These are phyloP conservation scores for Abramis brama DNA, from an alignment of 2,113 vertebrate genomes.

Conservation along the genomic window DNA sequence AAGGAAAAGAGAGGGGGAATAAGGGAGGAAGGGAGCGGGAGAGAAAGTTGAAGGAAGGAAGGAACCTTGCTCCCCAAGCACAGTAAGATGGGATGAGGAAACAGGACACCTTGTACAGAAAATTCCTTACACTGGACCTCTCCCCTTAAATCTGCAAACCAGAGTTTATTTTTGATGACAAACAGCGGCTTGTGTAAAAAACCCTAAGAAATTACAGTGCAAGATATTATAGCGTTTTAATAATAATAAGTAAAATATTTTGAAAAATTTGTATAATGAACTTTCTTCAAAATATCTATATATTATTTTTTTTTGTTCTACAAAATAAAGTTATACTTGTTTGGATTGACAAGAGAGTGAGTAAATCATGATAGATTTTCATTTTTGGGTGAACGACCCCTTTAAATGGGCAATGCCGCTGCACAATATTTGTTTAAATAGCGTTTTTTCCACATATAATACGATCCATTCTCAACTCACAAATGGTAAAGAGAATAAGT, in stretches of 20 bases:
- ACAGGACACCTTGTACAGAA: conserved; percentile 44
- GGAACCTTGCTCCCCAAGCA: conserved; percentile 29
- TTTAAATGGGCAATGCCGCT: not conserved
- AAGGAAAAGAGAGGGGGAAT: conserved; percentile 42
- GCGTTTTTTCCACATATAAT: not conserved
- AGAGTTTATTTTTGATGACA: not conserved
- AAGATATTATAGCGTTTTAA: not conserved
- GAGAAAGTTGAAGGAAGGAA: conserved; percentile 47
- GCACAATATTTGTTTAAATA: not conserved
- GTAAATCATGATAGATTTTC: not conserved
- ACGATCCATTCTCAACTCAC: not conserved
- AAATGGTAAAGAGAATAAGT: conserved; percentile 2
- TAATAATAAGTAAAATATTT: not conserved
- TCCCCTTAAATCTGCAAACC: not conserved
- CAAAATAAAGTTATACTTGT: not conserved
- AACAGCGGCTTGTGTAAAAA: not conserved
- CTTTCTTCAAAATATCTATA: not conserved
- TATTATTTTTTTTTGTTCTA: not conserved
- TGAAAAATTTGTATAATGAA: not conserved
- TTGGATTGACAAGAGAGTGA: not conserved
- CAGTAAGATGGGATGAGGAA: conserved; percentile 32
- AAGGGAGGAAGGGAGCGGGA: conserved; percentile 1
- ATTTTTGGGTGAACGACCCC: not conserved
- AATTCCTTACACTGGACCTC: conserved; percentile 37
- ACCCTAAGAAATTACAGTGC: not conserved